These are phyloP conservation scores for Epinotia ramella DNA, from an alignment of 2,888 invertebrate species.

Conservation along the genomic window DNA sequence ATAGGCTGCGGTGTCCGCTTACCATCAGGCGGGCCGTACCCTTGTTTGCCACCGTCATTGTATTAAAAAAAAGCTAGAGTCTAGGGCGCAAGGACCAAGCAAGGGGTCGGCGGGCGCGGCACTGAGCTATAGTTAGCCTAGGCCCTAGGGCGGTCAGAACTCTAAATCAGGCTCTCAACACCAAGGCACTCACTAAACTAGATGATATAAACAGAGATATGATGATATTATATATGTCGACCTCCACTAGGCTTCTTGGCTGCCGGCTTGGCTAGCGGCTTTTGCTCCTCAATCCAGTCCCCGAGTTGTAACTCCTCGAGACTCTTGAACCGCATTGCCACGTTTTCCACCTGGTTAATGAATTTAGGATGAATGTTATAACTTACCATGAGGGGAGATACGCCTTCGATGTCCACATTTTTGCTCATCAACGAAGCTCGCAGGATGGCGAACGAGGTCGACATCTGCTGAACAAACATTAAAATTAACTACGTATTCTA, in stretches of 20 bases:
- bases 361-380: background rate
- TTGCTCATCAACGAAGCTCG: conserved; percentile 71
- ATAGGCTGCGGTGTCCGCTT: too few species aligned
- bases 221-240: background rate
- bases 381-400: conserved; percentile 63
- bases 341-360: conserved; percentile 82
- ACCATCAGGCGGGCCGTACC: too few species aligned
- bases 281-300: conserved; percentile 82
- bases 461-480: conserved; percentile 57
- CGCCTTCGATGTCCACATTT: conserved; percentile 64
- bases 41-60: too few species aligned
- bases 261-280: conserved; percentile 48
- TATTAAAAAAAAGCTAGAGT: too few species aligned
- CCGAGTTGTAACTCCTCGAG: conserved; percentile 73
- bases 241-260: conserved; percentile 51
- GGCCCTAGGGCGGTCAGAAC: too few species aligned
- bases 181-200: too few species aligned
- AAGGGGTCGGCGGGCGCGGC: too few species aligned
- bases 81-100: too few species aligned
- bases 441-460: conserved; percentile 72
- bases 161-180: too few species aligned
- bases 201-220: too few species aligned
- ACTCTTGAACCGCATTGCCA: conserved; percentile 86
- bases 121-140: too few species aligned
- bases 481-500: background rate